Evolutionary conservation across 2,113 vertebrate genomes (phyloP).

Genomic region (Ciconia boyciana): DNA sequence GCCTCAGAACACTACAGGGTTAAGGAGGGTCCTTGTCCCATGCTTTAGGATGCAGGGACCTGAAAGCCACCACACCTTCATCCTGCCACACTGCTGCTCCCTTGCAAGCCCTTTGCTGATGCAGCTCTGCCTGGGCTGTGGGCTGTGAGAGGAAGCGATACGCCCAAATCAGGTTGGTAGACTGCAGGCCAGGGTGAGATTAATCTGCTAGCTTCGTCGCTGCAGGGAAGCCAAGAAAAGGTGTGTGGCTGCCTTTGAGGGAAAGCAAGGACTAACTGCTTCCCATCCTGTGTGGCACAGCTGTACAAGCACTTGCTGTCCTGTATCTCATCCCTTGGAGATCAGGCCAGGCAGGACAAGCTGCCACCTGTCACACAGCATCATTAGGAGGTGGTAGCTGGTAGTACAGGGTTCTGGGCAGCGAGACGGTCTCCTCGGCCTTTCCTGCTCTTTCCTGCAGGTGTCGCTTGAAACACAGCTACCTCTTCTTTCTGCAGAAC

Average conservation of each 20-base stretch:
- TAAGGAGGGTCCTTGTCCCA: rapidly evolving
- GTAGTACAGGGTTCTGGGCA: neutral
- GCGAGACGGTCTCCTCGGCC: neutral
- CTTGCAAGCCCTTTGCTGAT: neutral
- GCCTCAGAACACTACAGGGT: neutral
- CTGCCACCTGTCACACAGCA: neutral
- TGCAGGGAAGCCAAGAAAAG: neutral
- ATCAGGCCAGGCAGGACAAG: neutral
- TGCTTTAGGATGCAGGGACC: neutral
- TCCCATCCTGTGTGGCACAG: neutral
- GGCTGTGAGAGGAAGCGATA: neutral
- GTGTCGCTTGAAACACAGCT: neutral
- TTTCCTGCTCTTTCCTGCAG: constrained; percentile 18
- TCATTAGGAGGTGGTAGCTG: neutral
- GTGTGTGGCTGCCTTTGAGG: neutral
- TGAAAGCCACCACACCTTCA: neutral
- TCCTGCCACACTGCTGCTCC: neutral
- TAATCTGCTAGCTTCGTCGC: neutral
- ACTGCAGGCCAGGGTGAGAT: neutral
- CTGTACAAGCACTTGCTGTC: neutral
- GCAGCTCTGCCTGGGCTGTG: neutral
- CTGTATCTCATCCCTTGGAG: neutral
- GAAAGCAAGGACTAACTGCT: neutral
- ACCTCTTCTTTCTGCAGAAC: constrained; percentile 76
- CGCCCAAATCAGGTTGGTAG: rapidly evolving